Base-by-base conservation (phyloP, 2,797 vertebrate genomes). In the Delichon dasypus region DNA sequence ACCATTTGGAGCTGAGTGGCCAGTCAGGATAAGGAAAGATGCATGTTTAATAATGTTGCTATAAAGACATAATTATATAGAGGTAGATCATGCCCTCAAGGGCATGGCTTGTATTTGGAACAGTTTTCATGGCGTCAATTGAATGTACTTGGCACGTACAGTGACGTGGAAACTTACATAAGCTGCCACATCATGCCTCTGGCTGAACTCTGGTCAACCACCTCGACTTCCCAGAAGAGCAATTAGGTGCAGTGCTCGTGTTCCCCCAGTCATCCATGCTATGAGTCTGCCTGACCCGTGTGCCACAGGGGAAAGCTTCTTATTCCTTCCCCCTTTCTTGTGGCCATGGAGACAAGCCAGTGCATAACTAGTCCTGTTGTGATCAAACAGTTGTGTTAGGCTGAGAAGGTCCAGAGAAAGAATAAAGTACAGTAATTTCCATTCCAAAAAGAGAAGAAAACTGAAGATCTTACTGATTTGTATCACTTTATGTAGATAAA, bases 211-310 rank as follows among this genome's bases (percentile, higher is more conserved):
- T 48, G 6, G n/a, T 38, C 0, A 0, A 75, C 51, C 70, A 86
- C 21, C 15, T 9, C 3, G 8, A 9, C 55, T 78, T 93, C 71
- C 58, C 48, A 60, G 58, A 34, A 72, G 58, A 79, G 51, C 29
- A 66, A 50, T 79, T 60, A 81, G n/a, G 9, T 61, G 13, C 2
- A 4, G n/a, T 40, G 13, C n/a, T 73, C 58, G 10, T 1, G 1
- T 40, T 71, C 23, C 27, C 11, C 17, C n/a, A 40, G 13, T 27
- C 13, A 57, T 13, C 8, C 27, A 3, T 16, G 11, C n/a, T 77
- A 14, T 0, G 13, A 38, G 1, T 44, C 45, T 20, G 4, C 40
- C 53, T 4, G 4, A 61, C 10, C 17, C 2, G 0, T 11, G 19
- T 44, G 44, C 22, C 13, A 5, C 22, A 76, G 12, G 12, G 25